Percentiles rank a stretch among this genome's conserved stretches.
These are phyloP conservation scores for Teleiodes luculella DNA, from an alignment of 2,888 invertebrate species.

Conservation along the genomic window DNA sequence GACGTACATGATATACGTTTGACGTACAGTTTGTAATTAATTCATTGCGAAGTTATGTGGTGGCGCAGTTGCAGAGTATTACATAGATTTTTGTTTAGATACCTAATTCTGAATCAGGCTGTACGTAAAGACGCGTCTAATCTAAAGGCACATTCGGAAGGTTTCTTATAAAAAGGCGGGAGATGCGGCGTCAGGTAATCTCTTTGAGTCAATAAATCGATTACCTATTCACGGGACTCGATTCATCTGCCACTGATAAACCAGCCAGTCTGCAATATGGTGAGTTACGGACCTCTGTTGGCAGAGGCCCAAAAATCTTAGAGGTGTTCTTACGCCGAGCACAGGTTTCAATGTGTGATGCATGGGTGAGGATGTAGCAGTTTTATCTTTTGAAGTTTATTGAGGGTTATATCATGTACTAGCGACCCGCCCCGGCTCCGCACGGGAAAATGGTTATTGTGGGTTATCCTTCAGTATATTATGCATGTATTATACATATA, in stretches of 20 bases:
- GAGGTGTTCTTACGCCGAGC: neutral
- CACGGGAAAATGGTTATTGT: too few species aligned
- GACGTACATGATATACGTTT: too few species aligned
- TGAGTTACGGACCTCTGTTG: slow-evolving; percentile 4
- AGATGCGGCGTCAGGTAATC: too few species aligned
- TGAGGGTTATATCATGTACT: neutral
- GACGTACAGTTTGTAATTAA: too few species aligned
- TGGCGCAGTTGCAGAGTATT: too few species aligned
- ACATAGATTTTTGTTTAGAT: too few species aligned
- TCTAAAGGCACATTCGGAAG: neutral
- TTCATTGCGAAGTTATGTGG: too few species aligned
- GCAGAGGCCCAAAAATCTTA: slow-evolving; percentile 3
- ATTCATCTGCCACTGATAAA: slow-evolving; percentile 1
- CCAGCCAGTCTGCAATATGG: neutral
- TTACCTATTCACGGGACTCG: slow-evolving; percentile 1
- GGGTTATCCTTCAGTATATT: too few species aligned
- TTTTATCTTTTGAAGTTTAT: neutral
- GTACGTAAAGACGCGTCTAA: too few species aligned
- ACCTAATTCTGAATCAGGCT: too few species aligned
- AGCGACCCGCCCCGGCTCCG: too few species aligned
- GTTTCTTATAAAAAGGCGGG: neutral
- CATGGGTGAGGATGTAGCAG: neutral
- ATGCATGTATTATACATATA: too few species aligned
- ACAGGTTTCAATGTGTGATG: slow-evolving; percentile 7
- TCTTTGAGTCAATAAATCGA: neutral